Percentiles rank a stretch among this genome's conserved stretches.
Conservation (phyloP, 2,888 invertebrate species). For the Pandemis corylana region DNA sequence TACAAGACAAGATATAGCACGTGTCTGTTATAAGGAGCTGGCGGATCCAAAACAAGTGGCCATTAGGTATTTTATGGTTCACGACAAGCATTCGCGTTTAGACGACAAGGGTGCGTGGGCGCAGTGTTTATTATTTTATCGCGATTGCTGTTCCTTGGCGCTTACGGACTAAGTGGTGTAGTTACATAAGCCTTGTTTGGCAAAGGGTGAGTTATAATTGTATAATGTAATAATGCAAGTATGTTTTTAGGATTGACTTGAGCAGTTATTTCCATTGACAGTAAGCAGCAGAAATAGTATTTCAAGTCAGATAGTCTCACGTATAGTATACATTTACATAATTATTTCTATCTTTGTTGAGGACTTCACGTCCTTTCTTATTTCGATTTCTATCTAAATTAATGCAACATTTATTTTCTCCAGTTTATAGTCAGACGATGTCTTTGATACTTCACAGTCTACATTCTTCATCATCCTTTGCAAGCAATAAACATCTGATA, state of each 20-base stretch:
- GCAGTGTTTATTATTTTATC: conserved; percentile 53
- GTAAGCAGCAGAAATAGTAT: background rate
- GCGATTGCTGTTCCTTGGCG: conserved; percentile 52
- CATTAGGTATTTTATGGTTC: conserved; percentile 59
- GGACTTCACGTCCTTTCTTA: background rate
- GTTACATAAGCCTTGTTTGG: conserved; percentile 25
- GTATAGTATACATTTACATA: background rate
- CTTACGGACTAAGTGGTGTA: conserved; percentile 41
- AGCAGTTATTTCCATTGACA: background rate
- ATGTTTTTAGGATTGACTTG: background rate
- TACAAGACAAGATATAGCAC: conserved; percentile 1
- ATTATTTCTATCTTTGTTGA: too few relatives aligned
- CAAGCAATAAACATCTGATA: background rate
- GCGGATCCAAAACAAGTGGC: conserved; percentile 50
- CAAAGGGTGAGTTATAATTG: conserved; percentile 19
- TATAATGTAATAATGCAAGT: background rate
- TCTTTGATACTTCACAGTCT: background rate
- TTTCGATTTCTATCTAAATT: background rate
- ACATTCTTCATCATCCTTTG: background rate
- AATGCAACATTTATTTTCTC: too few relatives aligned
- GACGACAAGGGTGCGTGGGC: conserved; percentile 50
- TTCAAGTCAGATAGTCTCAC: background rate
- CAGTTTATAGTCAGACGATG: too few relatives aligned
- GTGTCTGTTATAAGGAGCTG: conserved; percentile 13
- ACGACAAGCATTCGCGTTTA: conserved; percentile 53